Evolutionary conservation across 1,140 invertebrate genomes (phyloP).

Genomic region (Riptortus pedestris): DNA sequence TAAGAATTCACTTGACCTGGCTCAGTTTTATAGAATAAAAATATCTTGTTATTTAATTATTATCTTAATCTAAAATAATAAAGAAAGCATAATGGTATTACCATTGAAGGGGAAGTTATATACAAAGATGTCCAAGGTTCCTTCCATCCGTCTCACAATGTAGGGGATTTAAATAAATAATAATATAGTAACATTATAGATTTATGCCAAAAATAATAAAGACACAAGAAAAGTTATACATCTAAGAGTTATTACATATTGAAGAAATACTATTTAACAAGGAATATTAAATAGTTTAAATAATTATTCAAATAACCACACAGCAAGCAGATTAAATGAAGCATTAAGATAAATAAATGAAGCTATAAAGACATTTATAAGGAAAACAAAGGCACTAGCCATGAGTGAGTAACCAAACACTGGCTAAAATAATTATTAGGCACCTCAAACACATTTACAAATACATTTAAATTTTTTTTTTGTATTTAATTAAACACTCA

Average conservation of each 20-base stretch:
- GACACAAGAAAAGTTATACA: constrained; percentile 15
- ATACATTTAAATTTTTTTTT: too few relatives aligned
- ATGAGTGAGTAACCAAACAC: constrained; percentile 1
- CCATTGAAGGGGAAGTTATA: constrained; percentile 15
- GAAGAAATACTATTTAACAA: neutral
- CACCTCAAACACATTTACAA: neutral
- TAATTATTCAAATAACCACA: neutral
- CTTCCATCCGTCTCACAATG: constrained; percentile 2
- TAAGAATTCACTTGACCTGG: too few relatives aligned
- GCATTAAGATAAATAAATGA: neutral
- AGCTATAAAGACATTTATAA: neutral
- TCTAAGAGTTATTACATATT: neutral
- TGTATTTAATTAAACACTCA: constrained; percentile 6
- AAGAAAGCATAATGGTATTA: constrained; percentile 1
- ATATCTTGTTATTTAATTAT: too few relatives aligned
- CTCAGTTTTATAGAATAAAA: too few relatives aligned
- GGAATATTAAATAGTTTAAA: neutral
- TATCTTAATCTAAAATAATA: too few relatives aligned
- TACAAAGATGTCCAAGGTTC: constrained; percentile 13
- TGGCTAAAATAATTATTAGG: neutral
- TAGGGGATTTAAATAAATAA: constrained; percentile 16
- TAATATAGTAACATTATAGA: neutral
- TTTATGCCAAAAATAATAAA: neutral
- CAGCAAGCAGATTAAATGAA: neutral
- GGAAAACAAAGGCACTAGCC: neutral